phyloP scores from a whole-genome alignment of 2,113 vertebrate genomes.

The Philantomba maxwellii region DNA sequence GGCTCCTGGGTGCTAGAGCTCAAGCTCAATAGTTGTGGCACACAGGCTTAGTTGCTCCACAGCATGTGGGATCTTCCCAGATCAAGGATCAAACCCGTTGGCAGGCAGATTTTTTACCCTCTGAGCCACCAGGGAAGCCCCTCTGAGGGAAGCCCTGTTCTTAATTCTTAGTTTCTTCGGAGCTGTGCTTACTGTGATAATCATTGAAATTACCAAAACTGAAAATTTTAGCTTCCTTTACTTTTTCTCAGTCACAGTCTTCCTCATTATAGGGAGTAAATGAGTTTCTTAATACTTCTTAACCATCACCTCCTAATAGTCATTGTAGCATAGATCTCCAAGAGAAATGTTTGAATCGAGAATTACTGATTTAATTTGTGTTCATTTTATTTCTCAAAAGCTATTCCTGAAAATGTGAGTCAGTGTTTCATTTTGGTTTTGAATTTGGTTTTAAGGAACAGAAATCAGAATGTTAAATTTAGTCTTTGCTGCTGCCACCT shows the following conservation, averaged over 20 bases:
- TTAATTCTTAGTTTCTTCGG: neutral
- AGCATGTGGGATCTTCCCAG: neutral
- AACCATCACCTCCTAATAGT: neutral
- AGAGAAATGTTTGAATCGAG: neutral
- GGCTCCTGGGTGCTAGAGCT: neutral
- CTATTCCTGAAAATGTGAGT: neutral
- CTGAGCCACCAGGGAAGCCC: neutral
- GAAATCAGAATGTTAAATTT: neutral
- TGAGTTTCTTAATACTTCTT: neutral
- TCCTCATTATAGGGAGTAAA: neutral
- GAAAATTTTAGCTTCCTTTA: neutral
- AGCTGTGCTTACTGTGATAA: neutral
- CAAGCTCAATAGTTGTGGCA: neutral
- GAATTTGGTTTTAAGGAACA: neutral
- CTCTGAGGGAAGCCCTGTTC: neutral
- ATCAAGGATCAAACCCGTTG: neutral
- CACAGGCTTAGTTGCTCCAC: neutral
- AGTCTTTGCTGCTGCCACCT: neutral
- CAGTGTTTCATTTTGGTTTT: conserved; percentile 1
- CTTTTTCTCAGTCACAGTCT: neutral
- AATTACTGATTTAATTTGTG: neutral
- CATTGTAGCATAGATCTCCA: neutral
- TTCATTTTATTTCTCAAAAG: neutral
- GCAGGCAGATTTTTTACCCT: neutral
- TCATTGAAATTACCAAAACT: neutral